These are phyloP conservation scores for Eupithecia insigniata DNA, from an alignment of 2,888 invertebrate genomes.

Conservation along the genomic window DNA sequence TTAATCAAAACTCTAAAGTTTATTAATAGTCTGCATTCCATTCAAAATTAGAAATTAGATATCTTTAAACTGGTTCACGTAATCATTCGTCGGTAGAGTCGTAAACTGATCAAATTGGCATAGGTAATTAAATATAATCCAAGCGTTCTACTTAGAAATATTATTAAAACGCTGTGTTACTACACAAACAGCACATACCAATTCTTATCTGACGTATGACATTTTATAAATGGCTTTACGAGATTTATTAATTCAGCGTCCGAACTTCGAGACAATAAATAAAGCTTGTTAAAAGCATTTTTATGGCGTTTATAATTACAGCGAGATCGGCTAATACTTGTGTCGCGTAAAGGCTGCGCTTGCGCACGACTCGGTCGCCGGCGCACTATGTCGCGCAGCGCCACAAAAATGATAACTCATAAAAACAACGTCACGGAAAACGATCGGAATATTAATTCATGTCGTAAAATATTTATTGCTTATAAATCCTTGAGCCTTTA, in stretches of 20 bases:
- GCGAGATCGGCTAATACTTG: conserved; percentile 73
- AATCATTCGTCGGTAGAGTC: conserved; percentile 18
- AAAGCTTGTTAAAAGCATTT: conserved; percentile 75
- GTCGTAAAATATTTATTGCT: conserved; percentile 84
- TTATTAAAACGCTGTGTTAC: conserved; percentile 25
- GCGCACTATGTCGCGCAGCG: conserved; percentile 65
- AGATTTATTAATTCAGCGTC: conserved; percentile 70
- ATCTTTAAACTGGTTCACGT: conserved; percentile 30
- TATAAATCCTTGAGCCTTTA: conserved; percentile 85
- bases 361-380: conserved; percentile 48
- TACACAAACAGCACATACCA: conserved; percentile 17
- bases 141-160: conserved; percentile 15
- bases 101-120: conserved; percentile 28
- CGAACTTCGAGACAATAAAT: conserved; percentile 64
- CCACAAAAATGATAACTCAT: conserved; percentile 84
- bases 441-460: conserved; percentile 84
- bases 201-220: conserved; percentile 41
- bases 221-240: conserved; percentile 47
- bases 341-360: conserved; percentile 61
- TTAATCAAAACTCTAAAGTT: conserved; percentile 66
- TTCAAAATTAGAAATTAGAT: conserved; percentile 19
- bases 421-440: conserved; percentile 83
- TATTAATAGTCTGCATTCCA: conserved; percentile 39
- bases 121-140: conserved; percentile 19
- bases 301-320: conserved; percentile 76